phyloP scores from a whole-genome alignment of 2,797 vertebrate genomes.

The Onychomys leucogaster region DNA sequence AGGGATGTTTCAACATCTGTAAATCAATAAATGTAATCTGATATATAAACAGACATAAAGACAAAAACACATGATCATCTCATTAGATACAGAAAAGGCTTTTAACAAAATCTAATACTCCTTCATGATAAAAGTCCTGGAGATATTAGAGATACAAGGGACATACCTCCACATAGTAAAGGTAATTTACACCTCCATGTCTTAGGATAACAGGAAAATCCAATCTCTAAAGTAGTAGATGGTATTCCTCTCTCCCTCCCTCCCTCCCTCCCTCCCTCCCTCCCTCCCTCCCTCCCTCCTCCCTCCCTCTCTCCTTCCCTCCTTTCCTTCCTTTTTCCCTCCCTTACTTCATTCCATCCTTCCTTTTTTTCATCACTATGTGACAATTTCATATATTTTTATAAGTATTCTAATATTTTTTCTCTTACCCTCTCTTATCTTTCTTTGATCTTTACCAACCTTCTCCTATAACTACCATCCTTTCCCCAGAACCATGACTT shows the following conservation, averaged over 20 bases:
- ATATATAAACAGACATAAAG: neutral
- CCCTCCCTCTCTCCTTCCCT: fast-evolving
- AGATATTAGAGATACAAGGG: too few relatives aligned
- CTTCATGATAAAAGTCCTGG: too few relatives aligned
- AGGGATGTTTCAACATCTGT: neutral
- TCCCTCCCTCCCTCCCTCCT: too few relatives aligned
- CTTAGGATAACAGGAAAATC: neutral
- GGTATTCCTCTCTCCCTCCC: neutral
- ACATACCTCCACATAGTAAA: too few relatives aligned
- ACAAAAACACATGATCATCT: neutral
- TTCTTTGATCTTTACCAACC: neutral
- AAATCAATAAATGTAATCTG: neutral
- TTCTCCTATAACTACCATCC: neutral
- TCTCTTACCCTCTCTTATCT: neutral
- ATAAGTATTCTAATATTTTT: neutral
- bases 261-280: too few relatives aligned
- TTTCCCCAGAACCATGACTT: neutral
- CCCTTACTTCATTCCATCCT: neutral
- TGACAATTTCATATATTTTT: neutral
- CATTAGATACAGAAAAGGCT: too few relatives aligned
- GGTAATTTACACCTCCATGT: neutral
- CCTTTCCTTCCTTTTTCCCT: fast-evolving
- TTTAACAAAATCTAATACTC: too few relatives aligned
- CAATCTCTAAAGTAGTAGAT: neutral
- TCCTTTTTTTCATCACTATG: neutral